Conservation (phyloP, 2,113 vertebrate species). For the Xenopus borealis region DNA sequence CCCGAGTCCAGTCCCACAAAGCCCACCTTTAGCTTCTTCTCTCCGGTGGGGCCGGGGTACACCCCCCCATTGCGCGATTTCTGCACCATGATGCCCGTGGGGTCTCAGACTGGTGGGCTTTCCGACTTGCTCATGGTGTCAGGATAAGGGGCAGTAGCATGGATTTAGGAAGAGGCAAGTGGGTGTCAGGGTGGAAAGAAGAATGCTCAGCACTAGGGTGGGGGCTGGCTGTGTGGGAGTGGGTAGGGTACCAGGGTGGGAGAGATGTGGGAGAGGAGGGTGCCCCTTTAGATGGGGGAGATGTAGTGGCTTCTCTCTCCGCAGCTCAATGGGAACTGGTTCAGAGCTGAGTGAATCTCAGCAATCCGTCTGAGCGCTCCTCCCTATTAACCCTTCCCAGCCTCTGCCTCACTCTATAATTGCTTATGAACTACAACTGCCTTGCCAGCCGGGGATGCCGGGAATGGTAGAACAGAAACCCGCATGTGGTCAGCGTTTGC, state of each 20-base stretch:
- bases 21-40: constrained; percentile 93
- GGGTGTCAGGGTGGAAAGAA: neutral
- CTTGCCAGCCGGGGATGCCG: too few species aligned
- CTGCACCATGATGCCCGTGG: constrained; percentile 75
- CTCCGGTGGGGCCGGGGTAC: constrained; percentile 78
- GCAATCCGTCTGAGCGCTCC: constrained; percentile 13
- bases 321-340: neutral
- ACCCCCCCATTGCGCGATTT: constrained; percentile 91
- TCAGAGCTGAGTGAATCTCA: constrained; percentile 9
- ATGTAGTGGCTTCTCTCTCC: neutral
- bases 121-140: neutral
- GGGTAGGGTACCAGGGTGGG: neutral
- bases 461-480: too few species aligned
- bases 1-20: constrained; percentile 93
- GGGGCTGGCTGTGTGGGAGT: neutral
- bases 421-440: too few species aligned
- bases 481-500: too few species aligned
- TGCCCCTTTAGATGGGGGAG: constrained; percentile 27
- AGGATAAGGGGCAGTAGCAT: neutral
- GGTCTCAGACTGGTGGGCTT: constrained; percentile 12
- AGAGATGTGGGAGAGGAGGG: neutral
- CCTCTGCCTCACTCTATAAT: neutral
- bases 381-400: constrained; percentile 16
- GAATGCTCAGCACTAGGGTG: neutral
- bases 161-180: neutral